Evolutionary conservation across 2,113 vertebrate genomes (phyloP).

Genomic region (Dunckerocampus dactyliophorus): DNA sequence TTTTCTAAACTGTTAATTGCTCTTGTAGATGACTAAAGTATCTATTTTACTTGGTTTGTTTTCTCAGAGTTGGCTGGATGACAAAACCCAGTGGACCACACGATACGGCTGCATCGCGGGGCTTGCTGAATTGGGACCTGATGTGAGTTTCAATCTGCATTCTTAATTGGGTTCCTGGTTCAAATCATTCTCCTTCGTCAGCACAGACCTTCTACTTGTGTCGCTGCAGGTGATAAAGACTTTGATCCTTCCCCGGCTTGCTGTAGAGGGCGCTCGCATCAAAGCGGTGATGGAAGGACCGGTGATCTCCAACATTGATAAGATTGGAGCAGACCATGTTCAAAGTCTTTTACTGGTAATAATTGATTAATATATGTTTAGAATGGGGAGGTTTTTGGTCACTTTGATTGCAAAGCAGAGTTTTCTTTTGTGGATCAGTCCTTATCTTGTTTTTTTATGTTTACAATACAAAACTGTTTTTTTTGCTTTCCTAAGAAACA

Average conservation of each 20-base stretch:
- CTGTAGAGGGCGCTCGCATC: conserved; percentile 83
- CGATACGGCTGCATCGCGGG: conserved; percentile 91
- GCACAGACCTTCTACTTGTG: not conserved
- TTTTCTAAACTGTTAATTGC: no score
- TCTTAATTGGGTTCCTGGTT: not conserved
- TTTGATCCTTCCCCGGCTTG: conserved; percentile 82
- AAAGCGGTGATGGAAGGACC: conserved; percentile 83
- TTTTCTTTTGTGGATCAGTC: no score
- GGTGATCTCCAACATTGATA: conserved; percentile 87
- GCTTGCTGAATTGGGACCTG: conserved; percentile 84
- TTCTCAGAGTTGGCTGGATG: conserved; percentile 84
- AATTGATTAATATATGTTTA: not conserved
- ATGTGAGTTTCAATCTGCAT: conserved; percentile 68
- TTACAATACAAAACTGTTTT: not conserved
- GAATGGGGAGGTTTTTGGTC: no score
- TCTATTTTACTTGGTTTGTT: conserved; percentile 5
- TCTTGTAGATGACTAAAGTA: no score
- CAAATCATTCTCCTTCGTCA: not conserved
- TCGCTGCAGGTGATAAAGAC: conserved; percentile 84
- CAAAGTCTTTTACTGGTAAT: conserved; percentile 87
- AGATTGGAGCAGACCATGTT: conserved; percentile 87
- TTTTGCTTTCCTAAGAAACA: conserved; percentile 78
- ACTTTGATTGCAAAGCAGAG: no score
- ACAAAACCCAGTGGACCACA: conserved; percentile 90
- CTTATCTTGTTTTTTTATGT: not conserved